A percentile compares a stretch with the other conserved stretches of the same genome.
These are phyloP conservation scores for Aurelia sp. DNA, from an alignment of 30 jellyfish, hydroid and myxozoan species.

Conservation along the genomic window DNA sequence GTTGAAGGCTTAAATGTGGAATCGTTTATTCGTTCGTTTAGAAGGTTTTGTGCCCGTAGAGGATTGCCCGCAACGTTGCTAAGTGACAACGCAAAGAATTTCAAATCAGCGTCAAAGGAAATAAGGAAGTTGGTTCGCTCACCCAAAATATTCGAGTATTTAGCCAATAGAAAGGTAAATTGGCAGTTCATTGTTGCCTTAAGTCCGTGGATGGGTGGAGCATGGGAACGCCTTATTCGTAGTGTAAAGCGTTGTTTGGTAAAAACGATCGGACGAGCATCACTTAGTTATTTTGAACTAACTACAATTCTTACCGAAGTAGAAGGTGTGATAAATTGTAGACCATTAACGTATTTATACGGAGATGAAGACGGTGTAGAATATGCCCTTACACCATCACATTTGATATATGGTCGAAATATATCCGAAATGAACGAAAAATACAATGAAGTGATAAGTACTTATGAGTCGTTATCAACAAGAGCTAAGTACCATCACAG, in stretches of 20 bases:
- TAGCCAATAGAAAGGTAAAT: neutral
- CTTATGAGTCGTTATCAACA: constrained; percentile 26
- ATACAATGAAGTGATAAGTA: constrained; percentile 35
- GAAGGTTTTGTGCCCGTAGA: too few species aligned
- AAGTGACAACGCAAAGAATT: too few species aligned
- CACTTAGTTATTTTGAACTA: constrained; percentile 29
- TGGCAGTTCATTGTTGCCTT: neutral
- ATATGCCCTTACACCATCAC: constrained; percentile 41
- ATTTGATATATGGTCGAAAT: constrained; percentile 25
- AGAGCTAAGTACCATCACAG: constrained; percentile 29
- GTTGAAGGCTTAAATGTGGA: too few species aligned
- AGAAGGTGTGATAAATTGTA: constrained; percentile 24
- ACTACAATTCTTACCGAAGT: constrained; percentile 43
- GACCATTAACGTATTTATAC: constrained; percentile 40
- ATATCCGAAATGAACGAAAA: neutral
- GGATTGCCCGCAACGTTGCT: too few species aligned
- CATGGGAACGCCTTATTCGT: constrained; percentile 13
- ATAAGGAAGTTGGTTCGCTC: neutral
- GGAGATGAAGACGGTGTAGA: constrained; percentile 26
- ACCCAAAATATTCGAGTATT: neutral
- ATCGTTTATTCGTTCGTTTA: too few species aligned
- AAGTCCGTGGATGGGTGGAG: constrained; percentile 17
- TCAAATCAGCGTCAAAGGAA: neutral
- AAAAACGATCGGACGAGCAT: neutral
- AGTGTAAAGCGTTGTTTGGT: neutral